Evolutionary conservation across 2,888 invertebrate genomes (phyloP), one percentile per base, ranked within the genome.

Genomic region (Tribolium freemani): DNA sequence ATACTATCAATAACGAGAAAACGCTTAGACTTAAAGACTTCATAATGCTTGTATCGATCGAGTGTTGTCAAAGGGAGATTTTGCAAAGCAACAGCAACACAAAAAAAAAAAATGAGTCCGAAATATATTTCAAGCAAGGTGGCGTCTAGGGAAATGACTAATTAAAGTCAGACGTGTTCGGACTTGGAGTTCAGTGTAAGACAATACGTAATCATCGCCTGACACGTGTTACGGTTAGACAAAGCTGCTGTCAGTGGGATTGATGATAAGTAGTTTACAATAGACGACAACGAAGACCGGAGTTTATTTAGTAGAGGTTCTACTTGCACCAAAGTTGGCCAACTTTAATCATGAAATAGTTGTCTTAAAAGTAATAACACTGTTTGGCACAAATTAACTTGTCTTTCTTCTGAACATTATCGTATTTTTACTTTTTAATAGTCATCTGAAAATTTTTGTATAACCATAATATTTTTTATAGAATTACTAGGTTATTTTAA

Each of bases 161-260:
- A 38, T 38, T n/a, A 38, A 38, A 38, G 38, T 38, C 38, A 38
- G 38, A 38, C 38, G 38, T 38, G 38, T 8, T 38, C 3, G 38
- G n/a, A n/a, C n/a, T 38, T n/a, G 9, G n/a, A 38, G n/a, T 56
- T 38, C 11, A 20, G 3, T 16, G 4, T 20, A 56, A 38, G 11
- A 56, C 13, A 31, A 58, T 58, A 58, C 20, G 48, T 48, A 60
- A 48, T 60, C 30, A 13, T 48, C 10, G 48, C 60, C 30, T 60
- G 60, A 48, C 48, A 48, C 60, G 60, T 60, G 60, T 48, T 46
- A 45, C 8, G 57, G 13, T 48, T 48, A 48, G 46, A 60, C 48
- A 60, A 60, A 60, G 60, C 48, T 21, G 48, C 60, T 48, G 60
- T 60, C 30, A 21, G 46, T 48, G 48, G 30, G 48, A 48, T 9